Base-by-base conservation (phyloP, 2,797 vertebrate species). In the Sebastes paucispinis region DNA sequence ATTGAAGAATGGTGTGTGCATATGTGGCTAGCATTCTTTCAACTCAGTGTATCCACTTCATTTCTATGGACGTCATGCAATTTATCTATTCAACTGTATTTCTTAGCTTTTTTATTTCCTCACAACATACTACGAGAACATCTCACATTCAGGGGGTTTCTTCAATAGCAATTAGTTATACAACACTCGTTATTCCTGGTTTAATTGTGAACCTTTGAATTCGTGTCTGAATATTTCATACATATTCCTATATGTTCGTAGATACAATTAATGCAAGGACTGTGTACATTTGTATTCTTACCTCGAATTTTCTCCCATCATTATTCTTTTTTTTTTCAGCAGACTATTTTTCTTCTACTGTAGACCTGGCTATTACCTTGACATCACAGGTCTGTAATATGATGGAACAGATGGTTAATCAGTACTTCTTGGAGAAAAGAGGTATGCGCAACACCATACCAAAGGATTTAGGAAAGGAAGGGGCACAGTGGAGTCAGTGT, bases 31-130 rank as follows among this genome's bases (percentile, higher is more conserved):
- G 70, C 78, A 88, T 89, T 89, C 69, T 90, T 75, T 87, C 78
- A 74, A 85, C 91, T 92, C 87, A 77, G 36, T 88, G 82, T 86
- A 85, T 89, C 92, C 91, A 87, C 90, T 73, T 83, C 60, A 83
- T 84, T 91, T 92, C 87, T 90, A 92, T 90, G 86, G 90, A 92
- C 91, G 87, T 94, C 90, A 91, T 92, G 85, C 89, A 90, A 87
- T 90, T 94, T 95, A 95, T 95, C 94, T 95, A 95, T 95, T 95
- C 92, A 90, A 87, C 84, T 91, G 91, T 93, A 89, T 94, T 93
- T 93, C 90, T 83, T 93, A 87, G 82, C 85, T 85, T 90, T 89
- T 90, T 92, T 91, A 87, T 93, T 93, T 91, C 80, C 59, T 92
- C 88, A 88, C 87, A 87, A 89, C 88, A 88, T 90, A 90, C 75